A percentile compares a stretch with the other conserved stretches of the same genome.
phyloP scores from a whole-genome alignment of 2,888 invertebrate species.

The Pinctada fucata region DNA sequence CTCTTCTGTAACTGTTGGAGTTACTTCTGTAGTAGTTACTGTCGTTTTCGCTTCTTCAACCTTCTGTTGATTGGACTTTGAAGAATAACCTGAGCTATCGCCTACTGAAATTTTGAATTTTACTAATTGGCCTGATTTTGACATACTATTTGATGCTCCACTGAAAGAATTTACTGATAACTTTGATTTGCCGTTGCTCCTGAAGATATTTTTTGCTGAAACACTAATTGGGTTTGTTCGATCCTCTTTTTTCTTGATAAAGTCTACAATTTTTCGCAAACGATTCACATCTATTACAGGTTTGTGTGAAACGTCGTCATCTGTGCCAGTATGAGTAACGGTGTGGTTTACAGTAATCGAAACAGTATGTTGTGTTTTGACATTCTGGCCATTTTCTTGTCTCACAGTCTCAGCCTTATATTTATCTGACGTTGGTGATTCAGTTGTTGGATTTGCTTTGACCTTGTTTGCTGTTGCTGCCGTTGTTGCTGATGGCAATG shows the following conservation, averaged over 20 bases:
- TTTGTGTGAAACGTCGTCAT: not conserved
- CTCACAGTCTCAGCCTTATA: not conserved
- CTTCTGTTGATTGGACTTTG: not conserved
- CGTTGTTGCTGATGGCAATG: not conserved
- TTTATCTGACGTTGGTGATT: not conserved
- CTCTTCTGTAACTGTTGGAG: not conserved
- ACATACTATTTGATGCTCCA: not conserved
- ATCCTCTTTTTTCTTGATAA: not conserved
- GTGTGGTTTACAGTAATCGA: not conserved
- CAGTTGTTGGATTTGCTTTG: not conserved
- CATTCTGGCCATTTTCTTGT: not conserved
- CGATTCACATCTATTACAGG: not conserved
- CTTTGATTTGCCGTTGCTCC: not conserved
- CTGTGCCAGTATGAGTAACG: not conserved
- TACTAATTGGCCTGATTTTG: not conserved
- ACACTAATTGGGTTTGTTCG: not conserved
- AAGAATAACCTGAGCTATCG: not conserved
- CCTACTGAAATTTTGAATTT: not conserved
- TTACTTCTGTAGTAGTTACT: not conserved
- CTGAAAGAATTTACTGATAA: not conserved
- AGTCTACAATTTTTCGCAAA: not conserved
- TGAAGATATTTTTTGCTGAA: not conserved
- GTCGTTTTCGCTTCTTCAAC: not conserved
- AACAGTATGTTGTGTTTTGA: not conserved
- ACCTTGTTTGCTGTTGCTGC: not conserved